Evolutionary conservation across 2,888 invertebrate species (phyloP).

Genomic region (Eumacrocentrus americanus): DNA sequence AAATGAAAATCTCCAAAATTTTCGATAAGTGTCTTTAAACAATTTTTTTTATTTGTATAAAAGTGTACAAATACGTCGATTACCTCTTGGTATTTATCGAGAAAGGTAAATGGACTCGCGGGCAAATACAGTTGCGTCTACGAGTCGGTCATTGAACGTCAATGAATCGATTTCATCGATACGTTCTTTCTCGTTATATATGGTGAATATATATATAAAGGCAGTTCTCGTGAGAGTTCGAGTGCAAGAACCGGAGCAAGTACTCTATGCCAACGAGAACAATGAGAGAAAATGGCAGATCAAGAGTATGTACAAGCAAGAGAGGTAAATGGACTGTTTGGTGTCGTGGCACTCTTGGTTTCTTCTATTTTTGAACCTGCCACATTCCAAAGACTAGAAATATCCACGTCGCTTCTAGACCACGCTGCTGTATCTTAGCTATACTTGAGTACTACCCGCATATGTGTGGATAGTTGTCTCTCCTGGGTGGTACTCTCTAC

Average conservation of each 20-base stretch:
- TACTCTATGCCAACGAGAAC: background rate
- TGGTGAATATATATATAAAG: background rate
- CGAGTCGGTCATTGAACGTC: slow-evolving; percentile 1
- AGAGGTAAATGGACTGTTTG: slow-evolving; percentile 16
- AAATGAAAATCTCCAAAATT: too few species aligned
- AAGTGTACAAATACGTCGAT: background rate
- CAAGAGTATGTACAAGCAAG: background rate
- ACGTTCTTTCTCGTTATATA: background rate
- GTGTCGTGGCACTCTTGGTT: slow-evolving; percentile 31
- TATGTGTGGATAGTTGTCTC: too few species aligned
- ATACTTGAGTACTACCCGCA: too few species aligned
- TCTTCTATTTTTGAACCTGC: slow-evolving; percentile 38
- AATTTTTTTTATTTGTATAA: background rate
- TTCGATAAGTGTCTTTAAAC: too few species aligned
- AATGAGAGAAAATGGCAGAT: slow-evolving; percentile 3
- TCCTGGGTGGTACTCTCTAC: too few species aligned
- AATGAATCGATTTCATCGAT: slow-evolving; percentile 4
- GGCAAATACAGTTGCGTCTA: background rate
- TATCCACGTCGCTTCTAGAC: slow-evolving; percentile 30
- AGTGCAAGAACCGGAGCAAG: slow-evolving; percentile 11
- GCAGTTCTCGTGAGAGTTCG: background rate
- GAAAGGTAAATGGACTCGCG: slow-evolving; percentile 13
- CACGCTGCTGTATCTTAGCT: background rate
- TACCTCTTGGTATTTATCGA: slow-evolving; percentile 4
- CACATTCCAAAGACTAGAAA: slow-evolving; percentile 38